phyloP scores from a whole-genome alignment of 1,140 invertebrate genomes.

The Wasmannia auropunctata region DNA sequence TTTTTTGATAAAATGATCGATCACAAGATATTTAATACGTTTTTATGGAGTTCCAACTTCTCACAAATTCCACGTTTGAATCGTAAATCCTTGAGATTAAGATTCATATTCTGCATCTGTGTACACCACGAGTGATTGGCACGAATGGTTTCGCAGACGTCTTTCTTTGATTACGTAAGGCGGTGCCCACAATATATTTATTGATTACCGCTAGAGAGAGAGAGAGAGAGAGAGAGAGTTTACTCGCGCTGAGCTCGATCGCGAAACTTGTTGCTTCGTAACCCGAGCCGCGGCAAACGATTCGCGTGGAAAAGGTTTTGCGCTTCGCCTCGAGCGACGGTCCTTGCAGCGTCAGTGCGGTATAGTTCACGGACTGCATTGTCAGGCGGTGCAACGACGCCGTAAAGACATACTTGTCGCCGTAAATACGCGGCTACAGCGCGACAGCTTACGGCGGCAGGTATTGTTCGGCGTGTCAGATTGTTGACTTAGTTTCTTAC shows the following conservation, averaged over 20 bases:
- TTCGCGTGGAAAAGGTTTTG: slow-evolving; percentile 47
- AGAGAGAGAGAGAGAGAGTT: too few relatives aligned
- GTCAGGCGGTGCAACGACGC: slow-evolving; percentile 34
- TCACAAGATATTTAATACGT: not conserved
- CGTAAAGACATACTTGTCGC: slow-evolving; percentile 60
- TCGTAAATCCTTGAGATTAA: not conserved
- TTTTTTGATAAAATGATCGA: not conserved
- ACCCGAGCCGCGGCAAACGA: slow-evolving; percentile 30
- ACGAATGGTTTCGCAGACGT: not conserved
- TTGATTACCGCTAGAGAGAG: slow-evolving; percentile 1
- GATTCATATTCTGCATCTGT: not conserved
- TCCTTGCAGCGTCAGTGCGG: slow-evolving; percentile 14
- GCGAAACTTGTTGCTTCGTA: slow-evolving; percentile 67
- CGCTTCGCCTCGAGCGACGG: slow-evolving; percentile 14
- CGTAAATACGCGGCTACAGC: slow-evolving; percentile 54
- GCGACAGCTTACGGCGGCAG: slow-evolving; percentile 47
- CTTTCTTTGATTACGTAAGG: slow-evolving; percentile 1
- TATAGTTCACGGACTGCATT: slow-evolving; percentile 46
- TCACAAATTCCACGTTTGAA: not conserved
- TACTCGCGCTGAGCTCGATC: slow-evolving; percentile 28
- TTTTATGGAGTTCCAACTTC: not conserved
- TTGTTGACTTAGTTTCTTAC: slow-evolving; percentile 57
- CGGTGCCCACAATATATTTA: not conserved
- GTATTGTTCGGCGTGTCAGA: slow-evolving; percentile 56
- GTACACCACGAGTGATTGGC: not conserved